A percentile compares a stretch with the other conserved stretches of the same genome.
These are phyloP conservation scores for Drosophila orena DNA, from an alignment of 1,140 invertebrate genomes.

Conservation along the genomic window DNA sequence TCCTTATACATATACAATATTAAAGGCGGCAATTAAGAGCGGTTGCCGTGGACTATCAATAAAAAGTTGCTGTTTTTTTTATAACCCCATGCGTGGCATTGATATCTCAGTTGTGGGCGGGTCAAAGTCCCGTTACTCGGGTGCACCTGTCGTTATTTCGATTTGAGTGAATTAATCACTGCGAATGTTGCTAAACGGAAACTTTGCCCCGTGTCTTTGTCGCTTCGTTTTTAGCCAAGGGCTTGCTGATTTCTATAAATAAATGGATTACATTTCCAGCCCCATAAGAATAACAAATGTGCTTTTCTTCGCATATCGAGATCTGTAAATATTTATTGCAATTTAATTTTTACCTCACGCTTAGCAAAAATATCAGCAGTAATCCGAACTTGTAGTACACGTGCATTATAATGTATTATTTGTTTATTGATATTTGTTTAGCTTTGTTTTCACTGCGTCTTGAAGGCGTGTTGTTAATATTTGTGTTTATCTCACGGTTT, in stretches of 20 bases:
- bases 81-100: conserved; percentile 43
- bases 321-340: conserved; percentile 11
- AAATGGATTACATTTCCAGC: conserved; percentile 16
- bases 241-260: conserved; percentile 28
- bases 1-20: conserved; percentile 11
- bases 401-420: conserved; percentile 57
- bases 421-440: conserved; percentile 27
- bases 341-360: conserved; percentile 72
- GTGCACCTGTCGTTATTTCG: conserved; percentile 49
- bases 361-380: conserved; percentile 79
- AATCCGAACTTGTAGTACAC: conserved; percentile 83
- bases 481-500: conserved; percentile 31
- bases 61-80: conserved; percentile 38
- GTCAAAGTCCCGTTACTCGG: conserved; percentile 49
- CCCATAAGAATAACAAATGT: conserved; percentile 31
- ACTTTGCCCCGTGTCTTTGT: conserved; percentile 52
- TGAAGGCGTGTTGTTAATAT: conserved; percentile 10
- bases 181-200: conserved; percentile 38
- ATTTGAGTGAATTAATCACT: conserved; percentile 48
- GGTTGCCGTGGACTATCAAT: conserved; percentile 58
- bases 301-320: not conserved
- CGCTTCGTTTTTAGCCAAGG: conserved; percentile 10
- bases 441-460: conserved; percentile 38
- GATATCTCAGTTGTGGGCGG: conserved; percentile 44
- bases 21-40: conserved; percentile 32